Base-by-base conservation (phyloP, 2,113 vertebrate species). In the Sigmodon hispidus region DNA sequence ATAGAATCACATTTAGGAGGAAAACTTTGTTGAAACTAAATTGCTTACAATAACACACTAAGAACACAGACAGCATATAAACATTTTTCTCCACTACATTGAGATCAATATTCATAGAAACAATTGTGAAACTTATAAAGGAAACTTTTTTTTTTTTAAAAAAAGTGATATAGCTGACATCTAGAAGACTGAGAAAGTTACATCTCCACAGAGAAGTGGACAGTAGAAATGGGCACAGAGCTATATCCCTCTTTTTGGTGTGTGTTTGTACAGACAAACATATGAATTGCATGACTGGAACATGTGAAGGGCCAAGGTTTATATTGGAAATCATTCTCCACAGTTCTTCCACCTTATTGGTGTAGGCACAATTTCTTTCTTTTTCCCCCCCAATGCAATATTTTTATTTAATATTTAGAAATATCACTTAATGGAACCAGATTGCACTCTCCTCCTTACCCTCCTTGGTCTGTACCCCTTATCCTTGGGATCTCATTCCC, bases 41-140 rank as follows among this genome's bases (percentile, higher is more conserved):
- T 65, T 5, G 77, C 12, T 79, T 87, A 43, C 95, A 94, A 83
- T 89, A 93, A 34, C 16, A 73, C 4, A 36, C 9, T 84, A 89
- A 89, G 19, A 65, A 8, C 22, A 67, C 11, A 93, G 55, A 76
- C 16, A 57, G 19, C 11, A 34, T 69, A 31, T 88, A 52, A 52
- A 67, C 69, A 29, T 69, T 48, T 91, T 69, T 80, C 83, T 10
- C 50, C 24, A 95, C 22, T 93, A 93, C 61, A 84, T 80, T 19
- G 65, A 84, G 40, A 67, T 75, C 26, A 31, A 89, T 52, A 96
- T 90, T 91, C 89, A 70, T 80, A 31, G n/a, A 94, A 95, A 87
- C 59, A 95, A 75, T 36, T 85, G 50, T 59, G 0, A 84, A 75
- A 94, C 50, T 90, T 90, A 34, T 9, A 80, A 81, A 10, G 72